A percentile compares a stretch with the other conserved stretches of the same genome.
Conservation (phyloP, 2,113 vertebrate genomes). For the Heterotilapia buettikoferi region DNA sequence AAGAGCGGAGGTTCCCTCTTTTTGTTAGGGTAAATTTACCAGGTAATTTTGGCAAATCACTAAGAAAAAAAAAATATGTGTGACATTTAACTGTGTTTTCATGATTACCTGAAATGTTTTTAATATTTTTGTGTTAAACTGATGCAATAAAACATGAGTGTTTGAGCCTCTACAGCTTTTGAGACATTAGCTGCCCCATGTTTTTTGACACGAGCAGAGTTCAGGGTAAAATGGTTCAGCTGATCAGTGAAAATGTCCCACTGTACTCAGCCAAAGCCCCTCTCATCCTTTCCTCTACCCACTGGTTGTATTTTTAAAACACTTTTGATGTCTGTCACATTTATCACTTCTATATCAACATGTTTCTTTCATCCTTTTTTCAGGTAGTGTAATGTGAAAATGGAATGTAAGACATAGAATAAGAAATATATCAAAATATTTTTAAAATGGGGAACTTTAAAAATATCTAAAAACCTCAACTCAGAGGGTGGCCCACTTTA, state of each 20-base stretch:
- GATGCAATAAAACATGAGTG: neutral
- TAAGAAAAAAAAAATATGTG: neutral
- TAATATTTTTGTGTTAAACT: neutral
- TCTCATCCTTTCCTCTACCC: neutral
- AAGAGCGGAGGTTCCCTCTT: neutral
- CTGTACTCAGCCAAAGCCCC: neutral
- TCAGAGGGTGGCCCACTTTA: neutral
- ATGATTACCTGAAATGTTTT: neutral
- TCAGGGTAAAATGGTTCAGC: neutral
- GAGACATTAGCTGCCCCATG: neutral
- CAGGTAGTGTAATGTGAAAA: neutral
- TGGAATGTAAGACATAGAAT: neutral
- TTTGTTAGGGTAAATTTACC: neutral
- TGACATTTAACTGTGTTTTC: neutral
- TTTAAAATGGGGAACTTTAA: neutral
- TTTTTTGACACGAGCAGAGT: neutral
- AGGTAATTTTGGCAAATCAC: neutral
- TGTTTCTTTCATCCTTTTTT: neutral
- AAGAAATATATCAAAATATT: neutral
- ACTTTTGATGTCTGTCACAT: rapidly evolving
- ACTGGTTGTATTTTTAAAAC: neutral
- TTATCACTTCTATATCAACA: neutral
- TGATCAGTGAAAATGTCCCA: neutral
- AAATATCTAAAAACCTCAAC: neutral
- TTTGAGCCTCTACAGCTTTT: neutral